phyloP scores from a whole-genome alignment of 2,888 invertebrate genomes.

The Barypeithes pellucidus region DNA sequence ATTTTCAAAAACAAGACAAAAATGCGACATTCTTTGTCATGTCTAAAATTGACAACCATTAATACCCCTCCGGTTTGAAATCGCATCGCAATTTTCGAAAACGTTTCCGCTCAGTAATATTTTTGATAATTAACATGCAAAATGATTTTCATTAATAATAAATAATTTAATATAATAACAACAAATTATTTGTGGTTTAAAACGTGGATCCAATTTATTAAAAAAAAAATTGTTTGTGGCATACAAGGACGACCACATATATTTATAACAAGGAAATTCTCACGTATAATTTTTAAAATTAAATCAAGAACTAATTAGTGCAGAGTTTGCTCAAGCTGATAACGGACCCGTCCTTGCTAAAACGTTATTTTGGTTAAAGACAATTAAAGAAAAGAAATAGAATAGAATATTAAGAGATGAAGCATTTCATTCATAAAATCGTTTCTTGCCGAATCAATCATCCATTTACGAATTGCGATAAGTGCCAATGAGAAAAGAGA shows the following conservation, averaged over 20 bases:
- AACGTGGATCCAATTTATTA: background rate
- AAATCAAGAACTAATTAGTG: background rate
- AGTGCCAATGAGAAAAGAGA: too few relatives aligned
- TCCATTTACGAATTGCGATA: too few relatives aligned
- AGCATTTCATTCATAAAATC: too few relatives aligned
- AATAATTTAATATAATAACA: slow-evolving; percentile 6
- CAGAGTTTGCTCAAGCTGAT: slow-evolving; percentile 3
- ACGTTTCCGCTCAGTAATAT: background rate
- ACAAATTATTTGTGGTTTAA: background rate
- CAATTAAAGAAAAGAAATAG: too few relatives aligned
- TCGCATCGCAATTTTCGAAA: too few relatives aligned
- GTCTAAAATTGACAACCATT: too few relatives aligned
- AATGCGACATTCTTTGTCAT: too few relatives aligned
- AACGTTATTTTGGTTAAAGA: too few relatives aligned
- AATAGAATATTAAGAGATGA: too few relatives aligned
- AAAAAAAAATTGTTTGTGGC: slow-evolving; percentile 1
- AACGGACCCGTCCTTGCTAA: background rate
- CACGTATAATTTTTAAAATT: slow-evolving; percentile 1
- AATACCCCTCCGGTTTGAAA: too few relatives aligned
- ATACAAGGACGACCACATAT: slow-evolving; percentile 8
- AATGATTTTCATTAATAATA: background rate
- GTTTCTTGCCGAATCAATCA: too few relatives aligned
- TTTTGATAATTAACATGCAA: background rate
- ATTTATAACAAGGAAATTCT: background rate
- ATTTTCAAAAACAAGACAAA: too few relatives aligned